Conservation (phyloP, 2,888 invertebrate genomes). For the Bursaphelenchus okinawaensis region DNA sequence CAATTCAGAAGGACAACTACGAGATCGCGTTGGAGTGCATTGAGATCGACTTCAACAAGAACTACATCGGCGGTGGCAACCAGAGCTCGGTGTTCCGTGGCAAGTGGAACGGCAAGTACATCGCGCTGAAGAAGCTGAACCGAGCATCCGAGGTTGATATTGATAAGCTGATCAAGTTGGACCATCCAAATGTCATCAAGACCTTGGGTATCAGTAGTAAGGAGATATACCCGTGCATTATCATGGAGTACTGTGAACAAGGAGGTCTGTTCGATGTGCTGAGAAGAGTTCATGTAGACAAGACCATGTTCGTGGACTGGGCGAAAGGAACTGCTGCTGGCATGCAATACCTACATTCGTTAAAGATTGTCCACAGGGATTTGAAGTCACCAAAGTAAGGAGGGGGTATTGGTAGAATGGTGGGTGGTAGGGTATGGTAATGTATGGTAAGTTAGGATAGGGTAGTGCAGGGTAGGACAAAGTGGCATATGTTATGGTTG, state of each 20-base stretch:
- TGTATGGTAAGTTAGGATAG: too few relatives aligned
- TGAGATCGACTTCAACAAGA: slow-evolving; percentile 28
- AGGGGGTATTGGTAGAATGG: too few relatives aligned
- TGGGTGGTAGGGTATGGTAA: not conserved
- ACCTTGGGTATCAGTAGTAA: slow-evolving; percentile 88
- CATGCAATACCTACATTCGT: slow-evolving; percentile 84
- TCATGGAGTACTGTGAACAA: slow-evolving; percentile 85
- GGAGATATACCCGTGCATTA: slow-evolving; percentile 83
- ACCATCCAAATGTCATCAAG: slow-evolving; percentile 88
- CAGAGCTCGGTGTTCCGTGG: slow-evolving; percentile 14
- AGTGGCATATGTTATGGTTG: too few relatives aligned
- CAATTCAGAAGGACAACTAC: slow-evolving; percentile 12
- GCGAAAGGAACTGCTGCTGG: slow-evolving; percentile 89
- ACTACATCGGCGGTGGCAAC: slow-evolving; percentile 34
- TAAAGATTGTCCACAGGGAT: slow-evolving; percentile 93
- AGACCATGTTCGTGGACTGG: slow-evolving; percentile 69
- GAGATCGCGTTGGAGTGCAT: slow-evolving; percentile 24
- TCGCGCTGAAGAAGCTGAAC: slow-evolving; percentile 91
- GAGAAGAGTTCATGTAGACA: slow-evolving; percentile 58
- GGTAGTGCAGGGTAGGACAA: too few relatives aligned
- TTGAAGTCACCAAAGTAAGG: slow-evolving; percentile 97
- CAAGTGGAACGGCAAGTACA: slow-evolving; percentile 64
- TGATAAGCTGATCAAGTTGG: slow-evolving; percentile 79
- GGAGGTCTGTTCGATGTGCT: slow-evolving; percentile 75
- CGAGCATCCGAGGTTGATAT: slow-evolving; percentile 88